Evolutionary conservation across 1,140 invertebrate species (phyloP), one percentile per base, ranked within the genome.

Genomic region (Paramacrobiotus metropolitanus): DNA sequence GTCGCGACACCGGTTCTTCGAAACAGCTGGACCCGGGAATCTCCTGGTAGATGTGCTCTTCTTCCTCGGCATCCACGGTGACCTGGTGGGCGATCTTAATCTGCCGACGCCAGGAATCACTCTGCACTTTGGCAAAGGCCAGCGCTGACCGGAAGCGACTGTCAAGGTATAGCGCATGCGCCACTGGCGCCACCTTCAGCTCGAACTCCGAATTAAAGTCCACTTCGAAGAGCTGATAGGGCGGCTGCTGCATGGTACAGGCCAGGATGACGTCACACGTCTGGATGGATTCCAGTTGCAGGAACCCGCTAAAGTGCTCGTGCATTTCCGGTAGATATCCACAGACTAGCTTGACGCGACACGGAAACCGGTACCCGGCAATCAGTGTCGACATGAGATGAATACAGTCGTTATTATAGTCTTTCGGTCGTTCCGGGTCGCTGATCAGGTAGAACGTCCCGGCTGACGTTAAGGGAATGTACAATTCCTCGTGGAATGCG

Each of bases 211-310:
- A 55, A 15, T 15, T 55, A 15, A 24, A 20, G 24, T 55, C 48
- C 15, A 55, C 48, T 28, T 55, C 48, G 48, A 55, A 55, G 15
- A 55, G 48, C 48, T 55, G 48, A 28, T 20, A 55, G 15, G 48
- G 48, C 15, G 15, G 48, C 4, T 15, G 24, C 15, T 55, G 4
- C 48, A 55, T 55, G 4, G 48, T 55, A 24, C 48, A 55, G 24
- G 24, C 48, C 24, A 55, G 24, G 4, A 55, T 55, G 15, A 55
- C 48, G 28, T 15, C 15, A 28, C 48, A 55, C 24, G 24, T 28
- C 28, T 55, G 48, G 48, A 55, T 28, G 15, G 15, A 20, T 24
- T 55, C 48, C 48, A 55, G 48, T 28, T 55, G 48, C 4, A 55
- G 48, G 48, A 20, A 55, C 24, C 48, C 48, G 15, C 15, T 20